A percentile compares a stretch with the other conserved stretches of the same genome.
phyloP scores from a whole-genome alignment of 2,888 invertebrate genomes.

The Lacanobia wlatinum region DNA sequence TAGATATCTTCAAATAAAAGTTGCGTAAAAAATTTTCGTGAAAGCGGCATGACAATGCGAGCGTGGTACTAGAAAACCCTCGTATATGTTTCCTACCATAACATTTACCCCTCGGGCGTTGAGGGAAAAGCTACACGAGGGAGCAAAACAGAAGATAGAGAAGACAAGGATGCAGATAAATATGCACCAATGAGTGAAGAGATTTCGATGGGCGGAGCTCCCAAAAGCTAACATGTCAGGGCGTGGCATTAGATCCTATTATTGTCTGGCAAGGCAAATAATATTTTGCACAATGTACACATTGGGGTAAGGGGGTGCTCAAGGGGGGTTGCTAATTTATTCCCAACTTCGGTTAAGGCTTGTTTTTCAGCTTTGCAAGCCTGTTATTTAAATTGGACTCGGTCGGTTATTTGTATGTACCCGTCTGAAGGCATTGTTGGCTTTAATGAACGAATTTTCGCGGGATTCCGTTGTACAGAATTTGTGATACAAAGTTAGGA shows the following conservation, averaged over 20 bases:
- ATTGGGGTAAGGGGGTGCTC: constrained; percentile 87
- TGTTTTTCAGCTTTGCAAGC: constrained; percentile 91
- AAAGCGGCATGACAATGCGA: constrained; percentile 85
- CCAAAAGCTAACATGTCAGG: constrained; percentile 91
- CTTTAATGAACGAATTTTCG: constrained; percentile 87
- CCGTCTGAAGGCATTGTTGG: constrained; percentile 83
- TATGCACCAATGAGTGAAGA: constrained; percentile 79
- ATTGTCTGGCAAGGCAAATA: constrained; percentile 93
- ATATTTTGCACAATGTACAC: constrained; percentile 94
- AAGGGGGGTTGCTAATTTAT: constrained; percentile 89
- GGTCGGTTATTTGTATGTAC: constrained; percentile 88
- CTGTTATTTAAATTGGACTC: constrained; percentile 91
- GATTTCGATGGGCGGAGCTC: constrained; percentile 81
- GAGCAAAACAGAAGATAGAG: constrained; percentile 70
- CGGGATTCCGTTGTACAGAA: constrained; percentile 64
- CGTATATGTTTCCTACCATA: constrained; percentile 91
- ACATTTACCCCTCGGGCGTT: constrained; percentile 91
- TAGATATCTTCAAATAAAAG: constrained; percentile 87
- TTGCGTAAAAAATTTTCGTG: constrained; percentile 88
- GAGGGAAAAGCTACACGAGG: constrained; percentile 86
- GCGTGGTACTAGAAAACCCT: constrained; percentile 86
- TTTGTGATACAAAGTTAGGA: constrained; percentile 68
- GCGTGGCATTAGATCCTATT: constrained; percentile 90
- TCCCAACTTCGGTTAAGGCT: constrained; percentile 90
- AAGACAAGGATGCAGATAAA: constrained; percentile 72